Conservation (phyloP, 2,113 vertebrate species). For the Syngnathus floridae region DNA sequence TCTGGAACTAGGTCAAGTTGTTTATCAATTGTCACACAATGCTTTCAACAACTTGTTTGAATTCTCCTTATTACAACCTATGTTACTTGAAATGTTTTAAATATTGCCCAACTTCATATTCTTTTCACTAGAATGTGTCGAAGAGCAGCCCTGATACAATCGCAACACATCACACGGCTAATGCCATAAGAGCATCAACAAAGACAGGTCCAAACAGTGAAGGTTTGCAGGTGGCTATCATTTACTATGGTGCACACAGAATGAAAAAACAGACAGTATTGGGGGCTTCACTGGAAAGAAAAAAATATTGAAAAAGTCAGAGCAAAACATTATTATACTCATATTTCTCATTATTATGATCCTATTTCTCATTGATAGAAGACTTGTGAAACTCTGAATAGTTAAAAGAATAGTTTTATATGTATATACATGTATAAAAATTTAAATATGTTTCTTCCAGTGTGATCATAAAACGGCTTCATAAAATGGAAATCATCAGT, state of each 20-base stretch:
- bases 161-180: constrained; percentile 3
- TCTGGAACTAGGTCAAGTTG: too few species aligned
- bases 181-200: constrained; percentile 2
- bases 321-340: background rate
- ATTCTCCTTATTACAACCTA: background rate
- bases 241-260: background rate
- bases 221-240: constrained; percentile 2
- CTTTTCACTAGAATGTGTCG: background rate
- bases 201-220: background rate
- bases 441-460: background rate
- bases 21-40: too few species aligned
- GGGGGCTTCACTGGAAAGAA: background rate
- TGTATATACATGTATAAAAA: background rate
- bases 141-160: background rate
- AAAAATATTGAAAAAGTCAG: background rate
- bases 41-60: too few species aligned
- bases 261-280: background rate
- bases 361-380: background rate
- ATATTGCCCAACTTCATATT: background rate
- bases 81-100: background rate
- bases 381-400: background rate
- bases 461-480: background rate
- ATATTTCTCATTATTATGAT: too few species aligned
- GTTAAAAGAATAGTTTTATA: too few species aligned
- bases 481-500: background rate